phyloP scores from a whole-genome alignment of 2,888 invertebrate species.

The Atethmia centrago region DNA sequence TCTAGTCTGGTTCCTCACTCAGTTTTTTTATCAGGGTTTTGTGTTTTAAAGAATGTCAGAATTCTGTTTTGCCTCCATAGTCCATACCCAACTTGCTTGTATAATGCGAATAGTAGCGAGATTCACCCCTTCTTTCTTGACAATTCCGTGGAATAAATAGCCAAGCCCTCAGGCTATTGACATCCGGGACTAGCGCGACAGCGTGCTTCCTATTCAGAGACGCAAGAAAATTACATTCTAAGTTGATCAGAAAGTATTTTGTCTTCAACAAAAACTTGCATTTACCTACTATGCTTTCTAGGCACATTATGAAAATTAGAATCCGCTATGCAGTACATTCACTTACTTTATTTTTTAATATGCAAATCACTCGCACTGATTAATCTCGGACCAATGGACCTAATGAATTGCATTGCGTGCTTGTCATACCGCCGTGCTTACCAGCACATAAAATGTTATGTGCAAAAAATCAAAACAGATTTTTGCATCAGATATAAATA shows the following conservation, averaged over 20 bases:
- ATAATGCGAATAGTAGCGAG: not conserved
- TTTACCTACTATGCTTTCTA: constrained; percentile 43
- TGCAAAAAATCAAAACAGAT: constrained; percentile 1
- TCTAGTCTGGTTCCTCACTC: not conserved
- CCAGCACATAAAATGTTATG: constrained; percentile 4
- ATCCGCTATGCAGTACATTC: constrained; percentile 11
- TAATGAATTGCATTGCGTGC: constrained; percentile 39
- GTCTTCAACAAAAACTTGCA: constrained; percentile 29
- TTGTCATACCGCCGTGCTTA: constrained; percentile 5
- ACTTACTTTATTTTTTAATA: constrained; percentile 51
- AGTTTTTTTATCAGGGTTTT: not conserved
- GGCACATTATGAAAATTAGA: constrained; percentile 35
- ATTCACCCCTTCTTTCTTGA: not conserved
- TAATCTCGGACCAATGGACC: constrained; percentile 27
- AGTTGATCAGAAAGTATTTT: constrained; percentile 40
- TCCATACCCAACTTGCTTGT: not conserved
- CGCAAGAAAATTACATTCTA: constrained; percentile 30
- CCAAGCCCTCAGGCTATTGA: constrained; percentile 6
- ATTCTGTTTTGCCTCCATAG: not conserved
- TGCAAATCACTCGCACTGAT: constrained; percentile 44
- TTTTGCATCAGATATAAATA: constrained; percentile 6
- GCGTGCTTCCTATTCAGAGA: constrained; percentile 19
- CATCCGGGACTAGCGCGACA: constrained; percentile 6
- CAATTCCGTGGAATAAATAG: not conserved
- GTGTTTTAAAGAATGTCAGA: not conserved